Evolutionary conservation across 2,113 vertebrate species (phyloP), one percentile per base, ranked within the genome.

Genomic region (Perccottus glenii): DNA sequence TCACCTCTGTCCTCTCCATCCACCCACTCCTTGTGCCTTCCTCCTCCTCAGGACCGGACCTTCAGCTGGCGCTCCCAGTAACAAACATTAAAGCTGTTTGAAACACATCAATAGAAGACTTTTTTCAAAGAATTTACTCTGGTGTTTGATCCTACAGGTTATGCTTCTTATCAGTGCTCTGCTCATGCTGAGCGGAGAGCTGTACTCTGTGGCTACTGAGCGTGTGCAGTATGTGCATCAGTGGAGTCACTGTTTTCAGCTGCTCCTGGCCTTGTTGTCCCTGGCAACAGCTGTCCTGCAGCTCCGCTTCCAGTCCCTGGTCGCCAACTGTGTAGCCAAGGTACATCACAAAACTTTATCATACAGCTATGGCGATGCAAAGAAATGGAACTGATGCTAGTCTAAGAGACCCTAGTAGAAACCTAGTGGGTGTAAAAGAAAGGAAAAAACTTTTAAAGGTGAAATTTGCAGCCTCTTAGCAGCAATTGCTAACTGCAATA

Each of bases 141-240:
- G 4, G 4, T 55, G 3, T 11, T 67, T 51, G 11, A 3, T 32
- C 4, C 61, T 3, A 0, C 77, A 94, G 93, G 81, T 87, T 60
- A 47, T 92, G 15, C 85, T 94, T 12, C 75, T 94, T 47, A 12
- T 90, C 64, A 89, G 88, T n/a, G 81, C 82, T 45, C 52, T 93
- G 38, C 73, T 87, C 43, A 85, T 92, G 50, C 60, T 90, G 65
- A 60, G 62, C 4, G 78, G 60, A 15, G 91, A 93, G 64, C 12
- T 91, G 14, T 64, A 82, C 56, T 73, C 80, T 5, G 9, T 88
- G 60, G 35, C 70, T 6, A 80, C 60, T 15, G 84, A 90, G 69
- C 57, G 61, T 12, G 50, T 60, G 27, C 75, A 59, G 53, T 85
- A 76, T 58, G 35, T 83, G 4, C 40, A 5, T 19, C 83, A 78